Evolutionary conservation across 2,888 invertebrate genomes (phyloP).

Genomic region (Globia sparganii): DNA sequence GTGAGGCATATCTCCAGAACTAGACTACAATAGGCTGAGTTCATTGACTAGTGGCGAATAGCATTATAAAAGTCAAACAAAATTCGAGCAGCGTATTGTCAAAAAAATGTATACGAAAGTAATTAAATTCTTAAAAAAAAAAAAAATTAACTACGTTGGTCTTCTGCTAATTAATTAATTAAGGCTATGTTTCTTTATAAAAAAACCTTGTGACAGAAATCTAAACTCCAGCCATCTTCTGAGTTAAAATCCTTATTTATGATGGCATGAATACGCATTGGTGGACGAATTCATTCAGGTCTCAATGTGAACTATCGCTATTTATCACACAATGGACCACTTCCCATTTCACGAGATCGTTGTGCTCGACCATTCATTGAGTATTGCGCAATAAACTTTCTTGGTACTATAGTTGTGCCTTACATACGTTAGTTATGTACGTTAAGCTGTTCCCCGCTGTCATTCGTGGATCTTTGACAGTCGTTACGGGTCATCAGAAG

Average conservation of each 20-base stretch:
- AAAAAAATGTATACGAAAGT: no score
- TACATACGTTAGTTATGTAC: neutral
- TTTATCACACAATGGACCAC: conserved; percentile 38
- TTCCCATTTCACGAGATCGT: conserved; percentile 39
- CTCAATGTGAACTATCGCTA: conserved; percentile 29
- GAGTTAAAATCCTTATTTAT: conserved; percentile 8
- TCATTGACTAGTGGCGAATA: no score
- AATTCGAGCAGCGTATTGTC: no score
- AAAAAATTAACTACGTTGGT: neutral
- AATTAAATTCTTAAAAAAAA: no score
- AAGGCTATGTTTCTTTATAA: neutral
- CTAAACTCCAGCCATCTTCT: neutral
- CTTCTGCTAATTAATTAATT: neutral
- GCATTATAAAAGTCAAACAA: no score
- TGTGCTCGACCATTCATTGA: conserved; percentile 16
- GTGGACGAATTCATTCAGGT: conserved; percentile 7
- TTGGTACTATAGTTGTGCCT: neutral
- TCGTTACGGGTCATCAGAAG: no score
- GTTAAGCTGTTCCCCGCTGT: no score
- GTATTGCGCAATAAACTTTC: conserved; percentile 6
- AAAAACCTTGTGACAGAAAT: neutral
- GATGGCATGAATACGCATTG: neutral
- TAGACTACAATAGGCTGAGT: no score
- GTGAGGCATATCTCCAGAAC: no score
- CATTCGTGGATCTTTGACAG: no score